Evolutionary conservation across 2,888 invertebrate species (phyloP), one percentile per base, ranked within the genome.

Genomic region (Drosophila pegasa): DNA sequence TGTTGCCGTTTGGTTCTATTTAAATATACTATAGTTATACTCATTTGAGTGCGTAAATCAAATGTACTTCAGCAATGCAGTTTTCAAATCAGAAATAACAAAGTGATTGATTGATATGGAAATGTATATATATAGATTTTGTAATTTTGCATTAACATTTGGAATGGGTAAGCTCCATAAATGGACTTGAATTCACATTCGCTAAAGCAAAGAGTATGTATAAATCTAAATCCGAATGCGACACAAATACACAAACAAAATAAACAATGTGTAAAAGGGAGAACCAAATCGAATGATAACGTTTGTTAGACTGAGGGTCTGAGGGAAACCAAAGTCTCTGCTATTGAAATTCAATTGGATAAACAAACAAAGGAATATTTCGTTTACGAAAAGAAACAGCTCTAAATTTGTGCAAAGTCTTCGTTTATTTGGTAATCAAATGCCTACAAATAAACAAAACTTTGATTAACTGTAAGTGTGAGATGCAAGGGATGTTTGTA

Each of bases 1-100:
- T 71, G 66, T 56, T 75, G 54, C 33, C 41, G 55, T 55, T 37
- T 35, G 8, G 2, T 33, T 33, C 12, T 2, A 10, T n/a, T 35
- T 14, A 5, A 14, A 14, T n/a, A n/a, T n/a, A n/a, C 2, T 20
- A 48, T 8, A 18, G 18, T 31, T 20, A 18, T 12, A 31, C n/a
- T n/a, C n/a, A n/a, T n/a, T n/a, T 31, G 45, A 57, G 35, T 71
- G 54, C 58, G 55, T 72, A 41, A 77, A 57, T 77, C 52, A 77
- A 67, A 52, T 78, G 71, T 70, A 58, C 64, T 84, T 65, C 38
- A 54, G 58, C 57, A 50, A 43, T 66, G 69, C 57, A 78, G 31
- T 65, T 61, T 65, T 66, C 47, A 67, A 52, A 43, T 69, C 69
- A 59, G 38, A 54, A 59, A 66, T 51, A 66, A 57, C 72, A 66